Percentiles rank a stretch among this genome's conserved stretches.
phyloP scores from a whole-genome alignment of 2,888 invertebrate species.

The Brachypalpus laphriformis region DNA sequence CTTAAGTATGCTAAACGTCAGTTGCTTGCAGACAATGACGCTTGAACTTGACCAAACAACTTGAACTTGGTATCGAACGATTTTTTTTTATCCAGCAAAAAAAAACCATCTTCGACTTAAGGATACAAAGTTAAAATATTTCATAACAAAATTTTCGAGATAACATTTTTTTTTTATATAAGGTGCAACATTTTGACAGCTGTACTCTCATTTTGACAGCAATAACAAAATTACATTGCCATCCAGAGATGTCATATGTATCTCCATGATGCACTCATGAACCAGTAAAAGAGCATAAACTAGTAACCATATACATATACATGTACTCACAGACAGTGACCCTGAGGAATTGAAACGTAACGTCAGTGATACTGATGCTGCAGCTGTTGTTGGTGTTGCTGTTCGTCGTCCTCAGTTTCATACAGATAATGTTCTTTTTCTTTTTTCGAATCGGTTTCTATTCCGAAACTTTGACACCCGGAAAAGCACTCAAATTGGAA shows the following conservation, averaged over 20 bases:
- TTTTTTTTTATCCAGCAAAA: not conserved
- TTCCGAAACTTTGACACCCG: constrained; percentile 36
- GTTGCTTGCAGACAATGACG: constrained; percentile 22
- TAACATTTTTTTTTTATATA: too few species aligned
- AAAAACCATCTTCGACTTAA: not conserved
- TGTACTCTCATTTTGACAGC: not conserved
- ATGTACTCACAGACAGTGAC: constrained; percentile 58
- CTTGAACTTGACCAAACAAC: constrained; percentile 60
- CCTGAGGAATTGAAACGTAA: constrained; percentile 71
- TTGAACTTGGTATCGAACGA: constrained; percentile 42
- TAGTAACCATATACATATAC: constrained; percentile 1
- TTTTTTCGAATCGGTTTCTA: not conserved
- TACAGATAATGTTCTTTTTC: constrained; percentile 9
- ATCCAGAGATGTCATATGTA: constrained; percentile 31
- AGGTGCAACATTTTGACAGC: constrained; percentile 28
- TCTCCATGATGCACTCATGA: constrained; percentile 25
- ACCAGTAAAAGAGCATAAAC: not conserved
- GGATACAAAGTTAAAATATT: not conserved
- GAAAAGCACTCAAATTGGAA: constrained; percentile 11
- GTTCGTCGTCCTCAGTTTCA: not conserved
- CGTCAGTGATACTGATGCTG: constrained; percentile 11
- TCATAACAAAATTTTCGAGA: too few species aligned
- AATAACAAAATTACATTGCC: not conserved
- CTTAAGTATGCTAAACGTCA: constrained; percentile 26
- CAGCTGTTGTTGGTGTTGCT: not conserved